Percentiles rank a stretch among this genome's conserved stretches.
phyloP scores from a whole-genome alignment of 1,140 invertebrate species.

The Thaumetopoea pityocampa region DNA sequence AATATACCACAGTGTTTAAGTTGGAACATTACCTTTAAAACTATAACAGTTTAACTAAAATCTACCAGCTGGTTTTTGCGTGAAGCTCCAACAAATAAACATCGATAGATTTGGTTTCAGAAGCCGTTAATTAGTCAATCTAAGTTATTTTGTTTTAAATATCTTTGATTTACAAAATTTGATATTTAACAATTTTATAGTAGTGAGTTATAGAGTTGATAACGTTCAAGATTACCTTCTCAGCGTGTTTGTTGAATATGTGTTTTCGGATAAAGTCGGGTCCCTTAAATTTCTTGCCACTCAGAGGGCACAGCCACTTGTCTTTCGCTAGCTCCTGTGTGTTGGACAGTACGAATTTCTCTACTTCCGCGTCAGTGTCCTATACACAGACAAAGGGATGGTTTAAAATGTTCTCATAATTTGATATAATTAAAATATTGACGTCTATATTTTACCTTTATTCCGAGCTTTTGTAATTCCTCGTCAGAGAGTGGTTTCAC shows the following conservation, averaged over 20 bases:
- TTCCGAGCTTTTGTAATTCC: conserved; percentile 90
- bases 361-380: conserved; percentile 91
- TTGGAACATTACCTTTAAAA: too few species aligned
- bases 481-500: conserved; percentile 83
- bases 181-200: too few species aligned
- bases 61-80: too few species aligned
- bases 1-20: too few species aligned
- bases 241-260: conserved; percentile 97
- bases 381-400: conserved; percentile 19
- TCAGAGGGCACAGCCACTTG: conserved; percentile 98
- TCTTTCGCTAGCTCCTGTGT: conserved; percentile 97
- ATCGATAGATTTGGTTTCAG: too few species aligned
- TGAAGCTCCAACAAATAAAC: too few species aligned
- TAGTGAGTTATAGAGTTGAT: too few species aligned
- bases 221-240: conserved; percentile 84
- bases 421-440: conserved; percentile 1
- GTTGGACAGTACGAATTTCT: conserved; percentile 95
- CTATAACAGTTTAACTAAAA: too few species aligned
- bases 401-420: too few species aligned
- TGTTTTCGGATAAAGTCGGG: conserved; percentile 99
- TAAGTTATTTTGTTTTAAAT: too few species aligned
- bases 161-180: too few species aligned
- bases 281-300: conserved; percentile 99
- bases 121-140: too few species aligned
- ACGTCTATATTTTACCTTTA: conserved; percentile 79